Evolutionary conservation across 2,888 invertebrate genomes (phyloP), one percentile per base, ranked within the genome.

Genomic region (Eristalis tenax): DNA sequence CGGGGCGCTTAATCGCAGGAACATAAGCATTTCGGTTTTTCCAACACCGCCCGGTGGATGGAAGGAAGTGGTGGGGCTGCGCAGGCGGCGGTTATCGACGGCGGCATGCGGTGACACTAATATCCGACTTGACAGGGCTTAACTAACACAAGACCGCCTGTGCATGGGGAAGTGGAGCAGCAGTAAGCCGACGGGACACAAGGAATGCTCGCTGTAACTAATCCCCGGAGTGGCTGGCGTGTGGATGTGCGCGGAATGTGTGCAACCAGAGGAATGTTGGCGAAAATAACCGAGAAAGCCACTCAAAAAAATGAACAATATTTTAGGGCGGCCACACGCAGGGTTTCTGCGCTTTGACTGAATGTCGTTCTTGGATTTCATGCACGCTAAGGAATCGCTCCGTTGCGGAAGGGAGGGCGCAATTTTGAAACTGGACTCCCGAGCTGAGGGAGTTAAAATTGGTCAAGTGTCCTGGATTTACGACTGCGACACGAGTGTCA

Each of bases 141-240:
- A 50, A 18, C 50, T 18, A 18, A 18, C 50, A 8, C 18, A 18
- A 50, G 50, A 18, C 18, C 50, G 50, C 50, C 5, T 8, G 18
- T 50, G 50, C 50, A 50, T 2, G 50, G n/a, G 18, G 50, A 50
- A 50, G 18, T 50, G 50, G 50, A 50, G 50, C 50, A 50, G 50
- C 50, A 18, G 18, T 50, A 50, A 50, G 50, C 50, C 50, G 50
- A 8, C 50, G 50, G 50, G 50, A 18, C 50, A 50, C 8, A 18
- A 50, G 50, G 50, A 50, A 50, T 50, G 50, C 6, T n/a, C 18
- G 77, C 56, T 50, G 61, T 18, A 57, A 57, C 43, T 68, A 80
- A 73, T 80, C 79, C 73, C 50, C 61, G 35, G 38, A 68, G 57
- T 50, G 63, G 26, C 26, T 74, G 63, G 43, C 80, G 68, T 80